Conservation (phyloP, 2,797 vertebrate genomes). For the Sitta carolinensis region DNA sequence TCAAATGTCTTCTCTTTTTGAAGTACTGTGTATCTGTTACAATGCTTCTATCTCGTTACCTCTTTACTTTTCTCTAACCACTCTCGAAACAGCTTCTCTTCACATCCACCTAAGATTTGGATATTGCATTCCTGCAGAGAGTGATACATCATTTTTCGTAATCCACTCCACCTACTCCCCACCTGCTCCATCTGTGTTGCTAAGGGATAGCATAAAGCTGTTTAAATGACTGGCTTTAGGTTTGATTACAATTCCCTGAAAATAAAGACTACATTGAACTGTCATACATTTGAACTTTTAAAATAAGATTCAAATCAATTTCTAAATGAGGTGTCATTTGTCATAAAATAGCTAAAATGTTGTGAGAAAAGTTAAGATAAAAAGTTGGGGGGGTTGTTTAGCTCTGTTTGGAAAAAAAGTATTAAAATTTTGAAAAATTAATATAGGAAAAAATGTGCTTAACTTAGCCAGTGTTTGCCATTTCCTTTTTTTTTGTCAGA, state of each 20-base stretch:
- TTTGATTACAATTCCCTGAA: conserved; percentile 24
- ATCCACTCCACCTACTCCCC: conserved; percentile 60
- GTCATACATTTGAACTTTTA: not conserved
- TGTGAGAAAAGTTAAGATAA: not conserved
- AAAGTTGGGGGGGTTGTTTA: not conserved
- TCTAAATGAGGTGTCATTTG: not conserved
- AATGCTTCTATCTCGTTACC: fast-evolving
- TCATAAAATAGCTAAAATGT: not conserved
- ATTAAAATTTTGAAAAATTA: fast-evolving
- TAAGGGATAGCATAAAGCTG: conserved; percentile 42
- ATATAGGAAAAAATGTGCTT: not conserved
- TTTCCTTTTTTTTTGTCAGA: not conserved
- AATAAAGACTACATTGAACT: conserved; percentile 7
- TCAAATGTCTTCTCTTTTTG: not conserved
- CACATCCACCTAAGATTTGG: conserved; percentile 4
- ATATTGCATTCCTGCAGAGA: conserved; percentile 16
- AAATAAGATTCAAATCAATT: not conserved
- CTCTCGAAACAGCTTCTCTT: conserved; percentile 6
- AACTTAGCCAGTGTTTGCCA: not conserved
- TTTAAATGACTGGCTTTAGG: conserved; percentile 6
- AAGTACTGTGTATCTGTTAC: not conserved
- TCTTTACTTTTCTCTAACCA: not conserved
- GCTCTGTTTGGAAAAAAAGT: not conserved
- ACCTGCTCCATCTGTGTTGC: conserved; percentile 65
- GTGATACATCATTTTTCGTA: conserved; percentile 41